Percentiles rank a stretch among this genome's conserved stretches.
These are phyloP conservation scores for Anthopleura xanthogrammica DNA, from an alignment of 92 coral and sea anemone genomes.

Conservation along the genomic window DNA sequence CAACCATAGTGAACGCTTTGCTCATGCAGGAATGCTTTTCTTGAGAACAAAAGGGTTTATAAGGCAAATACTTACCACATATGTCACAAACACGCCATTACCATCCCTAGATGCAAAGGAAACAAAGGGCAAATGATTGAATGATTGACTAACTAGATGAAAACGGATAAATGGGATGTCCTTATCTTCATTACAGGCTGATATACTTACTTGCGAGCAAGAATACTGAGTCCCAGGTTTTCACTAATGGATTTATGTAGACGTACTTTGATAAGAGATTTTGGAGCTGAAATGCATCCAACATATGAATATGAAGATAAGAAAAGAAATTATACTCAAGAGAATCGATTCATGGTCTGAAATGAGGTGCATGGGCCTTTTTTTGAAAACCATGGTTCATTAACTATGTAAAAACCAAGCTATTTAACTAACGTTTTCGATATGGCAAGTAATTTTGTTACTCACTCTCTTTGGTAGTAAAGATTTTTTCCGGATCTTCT, in stretches of 20 bases:
- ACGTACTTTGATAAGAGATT: conserved; percentile 51
- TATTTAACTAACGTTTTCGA: too few relatives aligned
- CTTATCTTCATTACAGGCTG: not conserved
- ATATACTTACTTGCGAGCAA: conserved; percentile 57
- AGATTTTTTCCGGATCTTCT: conserved; percentile 70
- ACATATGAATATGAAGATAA: too few relatives aligned
- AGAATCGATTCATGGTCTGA: not conserved
- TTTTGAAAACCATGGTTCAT: too few relatives aligned
- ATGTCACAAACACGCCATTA: conserved; percentile 71
- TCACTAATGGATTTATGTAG: conserved; percentile 68
- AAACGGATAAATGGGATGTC: not conserved
- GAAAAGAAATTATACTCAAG: not conserved
- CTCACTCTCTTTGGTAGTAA: conserved; percentile 67
- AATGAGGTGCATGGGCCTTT: not conserved
- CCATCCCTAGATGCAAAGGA: conserved; percentile 45
- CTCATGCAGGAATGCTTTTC: not conserved
- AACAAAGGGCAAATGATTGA: not conserved
- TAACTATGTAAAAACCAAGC: too few relatives aligned
- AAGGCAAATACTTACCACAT: conserved; percentile 54
- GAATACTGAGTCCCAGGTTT: conserved; percentile 69
- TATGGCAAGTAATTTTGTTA: not conserved
- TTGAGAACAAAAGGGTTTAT: not conserved
- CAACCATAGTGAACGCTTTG: too few relatives aligned
- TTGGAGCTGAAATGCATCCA: conserved; percentile 48
- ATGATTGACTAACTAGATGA: not conserved